A percentile compares a stretch with the other conserved stretches of the same genome.
phyloP scores from a whole-genome alignment of 2,888 invertebrate genomes.

The Hypomecis punctinalis region DNA sequence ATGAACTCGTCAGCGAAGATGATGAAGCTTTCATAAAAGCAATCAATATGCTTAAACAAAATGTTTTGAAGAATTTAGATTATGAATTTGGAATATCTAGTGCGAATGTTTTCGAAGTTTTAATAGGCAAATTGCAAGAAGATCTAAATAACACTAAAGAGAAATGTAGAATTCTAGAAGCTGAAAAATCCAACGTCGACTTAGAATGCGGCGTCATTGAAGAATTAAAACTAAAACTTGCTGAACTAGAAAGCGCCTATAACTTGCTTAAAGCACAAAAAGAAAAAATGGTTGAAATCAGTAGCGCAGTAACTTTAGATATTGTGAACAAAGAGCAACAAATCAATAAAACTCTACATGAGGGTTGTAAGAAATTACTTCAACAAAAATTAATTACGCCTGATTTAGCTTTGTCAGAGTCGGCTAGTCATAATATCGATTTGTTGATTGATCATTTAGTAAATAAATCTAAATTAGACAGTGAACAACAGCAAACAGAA shows the following conservation, averaged over 20 bases:
- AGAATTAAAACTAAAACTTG: constrained; percentile 58
- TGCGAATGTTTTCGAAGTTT: constrained; percentile 56
- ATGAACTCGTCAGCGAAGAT: constrained; percentile 39
- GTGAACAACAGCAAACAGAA: constrained; percentile 37
- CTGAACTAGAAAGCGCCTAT: constrained; percentile 65
- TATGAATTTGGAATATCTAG: constrained; percentile 58
- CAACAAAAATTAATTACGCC: constrained; percentile 54
- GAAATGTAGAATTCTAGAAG: constrained; percentile 44
- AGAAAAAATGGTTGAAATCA: constrained; percentile 68
- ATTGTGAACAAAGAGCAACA: constrained; percentile 67
- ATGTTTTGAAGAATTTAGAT: constrained; percentile 62
- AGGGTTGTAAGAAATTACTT: constrained; percentile 57
- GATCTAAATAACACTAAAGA: constrained; percentile 52
- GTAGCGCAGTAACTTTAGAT: constrained; percentile 69
- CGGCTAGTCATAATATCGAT: constrained; percentile 53
- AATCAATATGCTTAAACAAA: constrained; percentile 58
- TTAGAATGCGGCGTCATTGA: constrained; percentile 51
- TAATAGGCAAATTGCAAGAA: constrained; percentile 55
- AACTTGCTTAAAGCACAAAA: constrained; percentile 64
- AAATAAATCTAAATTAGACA: constrained; percentile 41
- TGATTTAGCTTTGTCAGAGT: constrained; percentile 49
- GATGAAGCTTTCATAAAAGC: constrained; percentile 45
- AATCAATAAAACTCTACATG: constrained; percentile 54
- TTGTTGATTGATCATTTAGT: constrained; percentile 59
- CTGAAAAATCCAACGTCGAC: constrained; percentile 52